Conservation (phyloP, 2,888 invertebrate genomes). For the Tetragonula carbonaria region DNA sequence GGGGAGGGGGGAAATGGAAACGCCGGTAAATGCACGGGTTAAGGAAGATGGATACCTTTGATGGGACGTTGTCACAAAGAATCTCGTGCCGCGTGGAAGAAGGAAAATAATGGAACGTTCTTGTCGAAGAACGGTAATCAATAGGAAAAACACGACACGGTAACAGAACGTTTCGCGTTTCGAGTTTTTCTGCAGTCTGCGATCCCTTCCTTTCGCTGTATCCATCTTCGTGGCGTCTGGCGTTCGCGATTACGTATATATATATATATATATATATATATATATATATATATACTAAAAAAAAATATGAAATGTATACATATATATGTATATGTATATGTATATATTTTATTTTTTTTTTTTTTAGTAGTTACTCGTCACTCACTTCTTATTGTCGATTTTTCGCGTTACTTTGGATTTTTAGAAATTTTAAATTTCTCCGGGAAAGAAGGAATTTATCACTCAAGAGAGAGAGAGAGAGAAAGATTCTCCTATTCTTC, state of each 20-base stretch:
- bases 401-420: no score
- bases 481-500: no score
- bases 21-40: constrained; percentile 18
- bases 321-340: no score
- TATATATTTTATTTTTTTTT: no score
- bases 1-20: constrained; percentile 26
- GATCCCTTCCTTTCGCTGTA: background rate
- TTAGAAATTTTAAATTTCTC: no score
- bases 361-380: no score
- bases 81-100: background rate
- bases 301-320: background rate
- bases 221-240: no score
- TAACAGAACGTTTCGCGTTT: constrained; percentile 30
- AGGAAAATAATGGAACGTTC: constrained; percentile 43
- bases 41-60: constrained; percentile 40
- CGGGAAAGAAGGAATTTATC: no score
- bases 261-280: no score
- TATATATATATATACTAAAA: no score
- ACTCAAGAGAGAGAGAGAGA: no score
- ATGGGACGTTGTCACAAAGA: constrained; percentile 40
- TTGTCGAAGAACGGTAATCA: constrained; percentile 12
- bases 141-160: constrained; percentile 19
- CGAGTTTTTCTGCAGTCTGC: background rate
- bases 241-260: background rate
- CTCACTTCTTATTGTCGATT: no score